Evolutionary conservation across 64 coral and sea anemone genomes (phyloP).

Genomic region (Trachythela sp.): DNA sequence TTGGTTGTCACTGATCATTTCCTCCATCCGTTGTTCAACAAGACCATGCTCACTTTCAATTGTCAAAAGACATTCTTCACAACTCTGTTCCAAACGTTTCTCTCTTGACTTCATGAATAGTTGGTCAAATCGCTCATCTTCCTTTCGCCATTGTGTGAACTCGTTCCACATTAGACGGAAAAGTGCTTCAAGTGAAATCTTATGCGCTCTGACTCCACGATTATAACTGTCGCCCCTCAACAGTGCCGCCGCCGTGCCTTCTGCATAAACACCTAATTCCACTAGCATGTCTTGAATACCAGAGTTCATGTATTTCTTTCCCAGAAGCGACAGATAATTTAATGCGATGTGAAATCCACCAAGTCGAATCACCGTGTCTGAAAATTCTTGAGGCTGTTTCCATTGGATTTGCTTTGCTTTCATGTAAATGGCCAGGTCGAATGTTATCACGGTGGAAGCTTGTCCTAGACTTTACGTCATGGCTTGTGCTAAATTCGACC

Average conservation of each 20-base stretch:
- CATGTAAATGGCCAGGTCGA: no score
- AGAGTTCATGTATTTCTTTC: no score
- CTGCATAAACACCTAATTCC: not conserved
- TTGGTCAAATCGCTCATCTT: not conserved
- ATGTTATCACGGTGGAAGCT: no score
- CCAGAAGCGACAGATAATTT: not conserved
- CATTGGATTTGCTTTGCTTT: no score
- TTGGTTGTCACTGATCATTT: not conserved
- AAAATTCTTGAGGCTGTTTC: no score
- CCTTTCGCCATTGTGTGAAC: not conserved
- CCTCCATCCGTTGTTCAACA: not conserved
- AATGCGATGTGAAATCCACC: constrained; percentile 11
- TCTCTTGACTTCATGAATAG: not conserved
- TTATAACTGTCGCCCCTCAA: not conserved
- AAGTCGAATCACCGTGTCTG: not conserved
- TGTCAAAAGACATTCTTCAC: no score
- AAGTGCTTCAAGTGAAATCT: no score
- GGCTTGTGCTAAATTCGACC: no score
- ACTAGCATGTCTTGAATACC: no score
- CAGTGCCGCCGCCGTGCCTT: not conserved
- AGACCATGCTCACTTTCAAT: no score
- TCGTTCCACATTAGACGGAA: not conserved
- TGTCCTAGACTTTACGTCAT: no score
- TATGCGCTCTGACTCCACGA: not conserved
- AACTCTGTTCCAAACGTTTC: not conserved